These are phyloP conservation scores for Pteronotus mesoamericanus DNA, from an alignment of 2,797 vertebrate genomes.

Conservation along the genomic window DNA sequence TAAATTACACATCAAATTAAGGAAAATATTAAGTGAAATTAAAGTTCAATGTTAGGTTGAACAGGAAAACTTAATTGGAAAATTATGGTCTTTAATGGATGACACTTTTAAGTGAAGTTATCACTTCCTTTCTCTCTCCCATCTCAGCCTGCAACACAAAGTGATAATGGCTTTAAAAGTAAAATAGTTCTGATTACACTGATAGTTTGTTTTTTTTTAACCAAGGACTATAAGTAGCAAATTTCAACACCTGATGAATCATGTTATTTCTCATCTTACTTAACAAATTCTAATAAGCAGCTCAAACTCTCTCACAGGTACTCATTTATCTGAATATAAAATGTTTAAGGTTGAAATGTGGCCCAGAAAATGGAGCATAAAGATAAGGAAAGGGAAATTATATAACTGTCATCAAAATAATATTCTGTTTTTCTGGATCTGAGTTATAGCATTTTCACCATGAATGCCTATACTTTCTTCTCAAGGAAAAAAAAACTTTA, in stretches of 20 bases:
- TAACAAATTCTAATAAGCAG: slow-evolving; percentile 64
- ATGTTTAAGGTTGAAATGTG: slow-evolving; percentile 41
- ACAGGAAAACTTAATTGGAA: slow-evolving; percentile 49
- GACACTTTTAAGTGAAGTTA: slow-evolving; percentile 48
- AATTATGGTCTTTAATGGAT: slow-evolving; percentile 1
- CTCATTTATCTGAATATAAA: slow-evolving; percentile 56
- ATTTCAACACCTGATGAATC: slow-evolving; percentile 63
- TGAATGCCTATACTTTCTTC: not conserved
- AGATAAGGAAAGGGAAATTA: slow-evolving; percentile 58
- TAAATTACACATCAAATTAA: slow-evolving; percentile 41
- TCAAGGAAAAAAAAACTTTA: slow-evolving; percentile 2
- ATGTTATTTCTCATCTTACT: slow-evolving; percentile 59
- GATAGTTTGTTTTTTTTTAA: slow-evolving; percentile 25
- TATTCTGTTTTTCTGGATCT: slow-evolving; percentile 8
- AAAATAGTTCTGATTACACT: slow-evolving; percentile 42
- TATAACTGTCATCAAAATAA: slow-evolving; percentile 34
- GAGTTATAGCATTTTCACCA: not conserved
- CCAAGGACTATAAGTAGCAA: slow-evolving; percentile 59
- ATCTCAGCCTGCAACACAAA: slow-evolving; percentile 36
- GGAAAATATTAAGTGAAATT: not conserved
- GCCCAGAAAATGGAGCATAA: slow-evolving; percentile 56
- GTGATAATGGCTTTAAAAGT: slow-evolving; percentile 68
- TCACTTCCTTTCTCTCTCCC: slow-evolving; percentile 53
- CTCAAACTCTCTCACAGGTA: slow-evolving; percentile 41
- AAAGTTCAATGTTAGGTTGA: not conserved